A percentile compares a stretch with the other conserved stretches of the same genome.
Conservation (phyloP, 2,888 invertebrate species). For the Operophtera brumata region DNA sequence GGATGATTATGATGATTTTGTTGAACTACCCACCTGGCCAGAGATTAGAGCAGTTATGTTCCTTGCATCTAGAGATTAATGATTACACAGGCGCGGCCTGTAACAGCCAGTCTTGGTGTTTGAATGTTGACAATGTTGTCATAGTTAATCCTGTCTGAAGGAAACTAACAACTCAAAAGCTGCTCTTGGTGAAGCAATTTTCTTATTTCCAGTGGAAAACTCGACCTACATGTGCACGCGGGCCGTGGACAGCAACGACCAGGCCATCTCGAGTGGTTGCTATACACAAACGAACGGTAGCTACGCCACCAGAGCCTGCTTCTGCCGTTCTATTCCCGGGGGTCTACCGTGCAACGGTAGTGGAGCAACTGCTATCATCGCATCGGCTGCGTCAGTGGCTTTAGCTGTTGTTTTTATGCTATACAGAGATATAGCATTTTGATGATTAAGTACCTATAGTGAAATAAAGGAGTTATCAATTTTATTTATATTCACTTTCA, state of each 20-base stretch:
- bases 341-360: conserved; percentile 60
- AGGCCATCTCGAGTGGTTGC: conserved; percentile 80
- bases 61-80: too few species aligned
- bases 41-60: too few species aligned
- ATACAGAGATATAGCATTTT: conserved; percentile 21
- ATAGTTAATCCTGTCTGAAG: too few species aligned
- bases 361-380: conserved; percentile 31
- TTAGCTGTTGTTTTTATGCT: conserved; percentile 33
- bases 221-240: conserved; percentile 86
- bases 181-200: background rate
- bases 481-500: background rate
- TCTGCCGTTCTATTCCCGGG: conserved; percentile 64
- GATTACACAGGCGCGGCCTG: too few species aligned
- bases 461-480: background rate
- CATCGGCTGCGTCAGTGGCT: conserved; percentile 31
- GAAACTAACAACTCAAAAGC: too few species aligned
- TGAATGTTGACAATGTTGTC: too few species aligned
- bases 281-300: conserved; percentile 74
- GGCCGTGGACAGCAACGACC: conserved; percentile 72
- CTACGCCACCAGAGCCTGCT: conserved; percentile 60
- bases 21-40: too few species aligned
- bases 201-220: conserved; percentile 80
- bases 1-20: too few species aligned
- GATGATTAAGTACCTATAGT: background rate
- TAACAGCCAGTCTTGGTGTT: too few species aligned